phyloP scores from a whole-genome alignment of 2,888 invertebrate genomes.

The Mycalesis mineus region DNA sequence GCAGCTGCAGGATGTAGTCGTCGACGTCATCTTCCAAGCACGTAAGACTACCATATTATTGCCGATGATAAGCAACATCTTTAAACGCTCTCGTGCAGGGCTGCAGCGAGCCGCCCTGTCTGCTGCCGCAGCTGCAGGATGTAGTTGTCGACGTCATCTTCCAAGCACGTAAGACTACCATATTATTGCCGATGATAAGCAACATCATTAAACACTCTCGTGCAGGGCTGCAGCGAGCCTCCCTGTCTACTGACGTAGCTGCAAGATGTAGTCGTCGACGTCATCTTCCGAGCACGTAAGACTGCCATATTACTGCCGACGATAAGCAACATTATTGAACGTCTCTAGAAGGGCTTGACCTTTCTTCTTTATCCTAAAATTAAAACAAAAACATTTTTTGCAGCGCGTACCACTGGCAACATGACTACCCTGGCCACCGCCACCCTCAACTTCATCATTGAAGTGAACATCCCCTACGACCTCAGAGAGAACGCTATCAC shows the following conservation, averaged over 20 bases:
- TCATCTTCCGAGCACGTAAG: conserved; percentile 36
- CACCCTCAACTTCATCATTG: conserved; percentile 26
- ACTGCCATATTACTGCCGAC: too few species aligned
- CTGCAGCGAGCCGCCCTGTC: conserved; percentile 32
- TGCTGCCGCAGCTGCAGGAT: conserved; percentile 32
- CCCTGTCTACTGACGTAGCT: conserved; percentile 35
- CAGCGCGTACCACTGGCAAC: conserved; percentile 37
- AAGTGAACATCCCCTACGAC: conserved; percentile 34
- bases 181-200: too few species aligned
- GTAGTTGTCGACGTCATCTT: conserved; percentile 33
- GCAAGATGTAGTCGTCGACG: conserved; percentile 29
- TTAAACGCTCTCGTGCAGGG: conserved; percentile 31
- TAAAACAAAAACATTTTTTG: conserved; percentile 8
- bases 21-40: conserved; percentile 33
- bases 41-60: conserved; percentile 29
- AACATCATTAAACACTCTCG: conserved; percentile 28
- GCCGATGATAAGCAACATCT: too few species aligned
- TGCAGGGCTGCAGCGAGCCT: conserved; percentile 30
- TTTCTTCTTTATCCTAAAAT: too few species aligned
- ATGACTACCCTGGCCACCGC: conserved; percentile 45
- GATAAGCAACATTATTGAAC: too few species aligned
- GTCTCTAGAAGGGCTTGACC: conserved; percentile 31
- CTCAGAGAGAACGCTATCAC: conserved; percentile 37
- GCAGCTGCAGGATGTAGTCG: conserved; percentile 31
- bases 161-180: conserved; percentile 32